Percentiles rank a stretch among this genome's conserved stretches.
These are phyloP conservation scores for Lophius americanus DNA, from an alignment of 2,797 vertebrate genomes.

Conservation along the genomic window DNA sequence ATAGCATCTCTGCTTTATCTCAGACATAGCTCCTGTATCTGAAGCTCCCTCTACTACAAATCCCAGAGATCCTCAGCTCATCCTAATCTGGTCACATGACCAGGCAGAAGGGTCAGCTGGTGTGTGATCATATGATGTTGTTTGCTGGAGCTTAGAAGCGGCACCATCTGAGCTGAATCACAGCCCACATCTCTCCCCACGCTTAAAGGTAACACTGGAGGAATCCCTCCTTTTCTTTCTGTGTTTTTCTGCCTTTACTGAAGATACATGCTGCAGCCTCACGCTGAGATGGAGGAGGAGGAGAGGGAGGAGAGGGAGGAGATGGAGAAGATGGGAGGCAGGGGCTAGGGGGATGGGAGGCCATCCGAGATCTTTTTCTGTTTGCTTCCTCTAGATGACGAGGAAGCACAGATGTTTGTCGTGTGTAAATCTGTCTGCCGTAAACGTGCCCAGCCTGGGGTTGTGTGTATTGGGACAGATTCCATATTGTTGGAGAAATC, in stretches of 20 bases:
- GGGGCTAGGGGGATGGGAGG: constrained; percentile 66
- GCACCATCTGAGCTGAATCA: constrained; percentile 72
- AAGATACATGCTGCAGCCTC: constrained; percentile 32
- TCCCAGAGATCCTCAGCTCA: constrained; percentile 70
- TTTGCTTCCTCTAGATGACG: constrained; percentile 42
- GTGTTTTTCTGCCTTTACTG: constrained; percentile 37
- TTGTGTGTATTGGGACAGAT: constrained; percentile 15
- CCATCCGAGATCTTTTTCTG: constrained; percentile 53
- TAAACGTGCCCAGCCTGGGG: constrained; percentile 24
- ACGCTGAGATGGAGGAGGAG: constrained; percentile 23
- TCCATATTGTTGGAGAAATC: constrained; percentile 1
- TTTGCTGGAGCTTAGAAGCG: constrained; percentile 73
- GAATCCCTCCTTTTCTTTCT: constrained; percentile 51
- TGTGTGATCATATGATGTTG: constrained; percentile 79
- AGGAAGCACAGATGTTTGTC: constrained; percentile 54
- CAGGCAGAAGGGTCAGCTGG: constrained; percentile 70
- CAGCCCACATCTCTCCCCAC: constrained; percentile 67
- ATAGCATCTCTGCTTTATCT: neutral
- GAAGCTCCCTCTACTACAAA: constrained; percentile 64
- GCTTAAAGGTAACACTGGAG: constrained; percentile 76
- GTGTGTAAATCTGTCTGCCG: constrained; percentile 28
- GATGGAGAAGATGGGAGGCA: constrained; percentile 30
- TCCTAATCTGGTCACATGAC: constrained; percentile 75
- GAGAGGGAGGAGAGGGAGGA: constrained; percentile 14
- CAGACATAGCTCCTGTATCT: no score